A percentile compares a stretch with the other conserved stretches of the same genome.
These are phyloP conservation scores for Xiphorhynchus erythropygius DNA, from an alignment of 2,797 vertebrate genomes.

Conservation along the genomic window DNA sequence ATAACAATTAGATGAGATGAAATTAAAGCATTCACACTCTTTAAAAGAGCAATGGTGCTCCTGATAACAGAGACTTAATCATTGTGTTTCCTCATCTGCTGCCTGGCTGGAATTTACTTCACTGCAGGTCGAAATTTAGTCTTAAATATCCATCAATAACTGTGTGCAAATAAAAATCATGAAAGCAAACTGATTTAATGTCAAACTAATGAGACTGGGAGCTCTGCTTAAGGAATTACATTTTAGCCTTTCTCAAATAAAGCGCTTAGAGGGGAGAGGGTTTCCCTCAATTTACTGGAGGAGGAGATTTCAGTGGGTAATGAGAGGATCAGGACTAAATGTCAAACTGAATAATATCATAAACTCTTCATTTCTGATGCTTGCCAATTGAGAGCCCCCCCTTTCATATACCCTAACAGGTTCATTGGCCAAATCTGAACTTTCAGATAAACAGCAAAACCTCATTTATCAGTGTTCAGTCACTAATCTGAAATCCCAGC, in stretches of 20 bases:
- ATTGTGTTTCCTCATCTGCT: neutral
- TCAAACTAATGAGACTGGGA: slow-evolving; percentile 11
- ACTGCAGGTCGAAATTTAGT: slow-evolving; percentile 11
- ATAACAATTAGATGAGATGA: slow-evolving; percentile 43
- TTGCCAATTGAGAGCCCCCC: neutral
- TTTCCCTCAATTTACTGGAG: neutral
- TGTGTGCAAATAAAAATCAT: slow-evolving; percentile 20
- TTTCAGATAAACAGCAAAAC: neutral
- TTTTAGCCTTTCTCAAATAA: slow-evolving; percentile 29
- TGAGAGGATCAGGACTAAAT: slow-evolving; percentile 24
- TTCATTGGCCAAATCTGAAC: neutral
- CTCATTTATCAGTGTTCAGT: neutral
- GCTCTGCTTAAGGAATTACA: slow-evolving; percentile 20
- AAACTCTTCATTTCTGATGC: neutral
- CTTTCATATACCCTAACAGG: neutral
- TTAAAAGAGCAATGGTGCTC: neutral
- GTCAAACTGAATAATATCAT: slow-evolving; percentile 5
- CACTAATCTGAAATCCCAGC: neutral
- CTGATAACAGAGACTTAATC: slow-evolving; percentile 16
- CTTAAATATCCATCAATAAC: slow-evolving; percentile 7
- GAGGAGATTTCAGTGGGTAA: slow-evolving; percentile 4
- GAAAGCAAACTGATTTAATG: slow-evolving; percentile 25
- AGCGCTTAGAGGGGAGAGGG: neutral
- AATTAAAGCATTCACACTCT: neutral
- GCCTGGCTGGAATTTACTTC: neutral